phyloP scores from a whole-genome alignment of 2,888 invertebrate genomes.

The Ochlodes sylvanus region DNA sequence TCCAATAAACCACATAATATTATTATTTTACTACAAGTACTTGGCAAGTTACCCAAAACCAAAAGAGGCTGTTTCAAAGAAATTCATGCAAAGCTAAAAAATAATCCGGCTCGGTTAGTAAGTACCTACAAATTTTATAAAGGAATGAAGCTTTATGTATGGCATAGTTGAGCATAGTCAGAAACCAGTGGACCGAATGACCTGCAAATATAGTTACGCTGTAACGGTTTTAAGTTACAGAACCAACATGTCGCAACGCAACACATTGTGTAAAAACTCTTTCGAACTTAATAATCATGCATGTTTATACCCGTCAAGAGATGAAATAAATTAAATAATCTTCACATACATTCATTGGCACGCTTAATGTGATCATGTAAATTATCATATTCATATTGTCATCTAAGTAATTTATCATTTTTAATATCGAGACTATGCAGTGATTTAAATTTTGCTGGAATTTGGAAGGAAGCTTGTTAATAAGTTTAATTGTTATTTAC shows the following conservation, averaged over 20 bases:
- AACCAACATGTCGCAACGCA: background rate
- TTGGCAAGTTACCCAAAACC: constrained; percentile 56
- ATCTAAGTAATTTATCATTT: too few relatives aligned
- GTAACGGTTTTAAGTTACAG: constrained; percentile 10
- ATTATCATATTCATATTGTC: too few relatives aligned
- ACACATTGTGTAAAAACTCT: constrained; percentile 7
- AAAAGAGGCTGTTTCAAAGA: constrained; percentile 85
- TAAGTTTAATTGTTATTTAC: too few relatives aligned
- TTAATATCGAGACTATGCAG: too few relatives aligned
- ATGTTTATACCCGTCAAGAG: background rate
- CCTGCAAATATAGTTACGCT: constrained; percentile 21
- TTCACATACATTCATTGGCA: background rate
- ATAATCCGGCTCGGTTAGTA: constrained; percentile 43
- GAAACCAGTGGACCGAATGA: constrained; percentile 27
- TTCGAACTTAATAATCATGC: background rate
- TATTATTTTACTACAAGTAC: constrained; percentile 38
- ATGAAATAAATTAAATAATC: background rate
- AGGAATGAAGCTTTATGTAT: constrained; percentile 13
- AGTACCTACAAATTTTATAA: background rate
- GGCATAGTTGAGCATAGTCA: background rate
- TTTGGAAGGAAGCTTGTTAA: too few relatives aligned
- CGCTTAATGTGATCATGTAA: too few relatives aligned
- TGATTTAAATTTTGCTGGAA: too few relatives aligned
- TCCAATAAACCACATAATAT: background rate
- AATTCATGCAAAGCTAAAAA: constrained; percentile 71